Evolutionary conservation across 64 coral and sea anemone species (phyloP), one percentile per base, ranked within the genome.

Genomic region (Acropora yongei): DNA sequence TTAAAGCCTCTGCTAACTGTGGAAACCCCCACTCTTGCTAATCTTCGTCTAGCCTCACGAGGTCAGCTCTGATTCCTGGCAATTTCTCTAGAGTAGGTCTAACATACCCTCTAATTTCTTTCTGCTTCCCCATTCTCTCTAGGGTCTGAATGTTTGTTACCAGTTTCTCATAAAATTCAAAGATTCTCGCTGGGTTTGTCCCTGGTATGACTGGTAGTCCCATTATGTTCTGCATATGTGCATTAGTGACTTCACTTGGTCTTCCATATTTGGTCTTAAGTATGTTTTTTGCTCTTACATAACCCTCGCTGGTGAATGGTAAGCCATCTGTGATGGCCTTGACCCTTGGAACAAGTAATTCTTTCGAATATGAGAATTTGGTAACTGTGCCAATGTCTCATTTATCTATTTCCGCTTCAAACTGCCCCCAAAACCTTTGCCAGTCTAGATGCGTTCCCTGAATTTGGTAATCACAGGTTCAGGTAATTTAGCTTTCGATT

Each of bases 1-100:
- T 75, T 6, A 94, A 51, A 49, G 87, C 78, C 69, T 95, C 88
- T 74, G 87, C 60, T n/a, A 90, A 49, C 6, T 90, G 80, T 4
- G 75, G 83, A 46, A 95, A 90, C 30, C 66, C 82, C 92, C 79
- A 94, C 30, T 94, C 92, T 14, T 94, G 92, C 87, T 73, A 89
- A 42, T 78, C 17, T 10, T 94, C 71, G 75, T 94, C 87, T 72
- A 94, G 40, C 30, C 87, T 58, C 6, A 94, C 71, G 0, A 89
- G 57, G 43, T 89, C 92, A 18, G 92, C 86, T 50, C 92, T 94
- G 44, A 89, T 94, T 3, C 79, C 87, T 18, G 87, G 92, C 6
- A 78, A 43, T 83, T 94, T 94, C 2, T 94, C 92, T 49, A 89
- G 79, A 14, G 87, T 94, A 14, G 44, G n/a, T n/a, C 80, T 47